Conservation (phyloP, 2,797 vertebrate genomes). For the Borostomias antarcticus region DNA sequence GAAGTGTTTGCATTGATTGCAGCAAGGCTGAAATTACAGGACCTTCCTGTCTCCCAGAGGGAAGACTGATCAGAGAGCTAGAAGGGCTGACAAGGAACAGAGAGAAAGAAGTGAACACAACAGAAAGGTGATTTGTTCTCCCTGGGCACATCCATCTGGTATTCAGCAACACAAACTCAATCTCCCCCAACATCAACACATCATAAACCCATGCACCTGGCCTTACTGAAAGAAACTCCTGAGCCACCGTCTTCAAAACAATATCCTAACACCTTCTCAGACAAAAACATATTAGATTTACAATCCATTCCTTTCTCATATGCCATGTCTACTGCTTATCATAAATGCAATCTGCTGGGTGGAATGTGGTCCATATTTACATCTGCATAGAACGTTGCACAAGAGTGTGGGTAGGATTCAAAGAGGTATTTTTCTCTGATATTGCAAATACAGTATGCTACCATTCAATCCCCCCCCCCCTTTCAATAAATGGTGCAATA, state of each 20-base stretch:
- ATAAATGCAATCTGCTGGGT: constrained; percentile 65
- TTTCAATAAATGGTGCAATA: constrained; percentile 53
- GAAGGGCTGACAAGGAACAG: constrained; percentile 68
- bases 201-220: constrained; percentile 78
- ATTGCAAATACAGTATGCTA: constrained; percentile 49
- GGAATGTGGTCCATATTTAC: constrained; percentile 63
- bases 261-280: constrained; percentile 76
- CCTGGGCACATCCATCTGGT: constrained; percentile 74
- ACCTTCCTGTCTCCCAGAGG: constrained; percentile 66
- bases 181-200: constrained; percentile 82
- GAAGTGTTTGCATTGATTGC: constrained; percentile 74
- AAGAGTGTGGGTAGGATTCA: constrained; percentile 40
- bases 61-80: constrained; percentile 73
- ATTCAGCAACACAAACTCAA: constrained; percentile 80
- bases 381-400: constrained; percentile 46
- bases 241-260: constrained; percentile 74
- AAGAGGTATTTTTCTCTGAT: constrained; percentile 43
- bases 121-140: constrained; percentile 79
- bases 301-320: constrained; percentile 69
- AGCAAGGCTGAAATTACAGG: constrained; percentile 69
- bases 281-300: constrained; percentile 72
- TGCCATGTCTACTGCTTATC: constrained; percentile 66
- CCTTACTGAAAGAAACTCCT: constrained; percentile 79
- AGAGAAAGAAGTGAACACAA: constrained; percentile 42
- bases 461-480: constrained; percentile 35